A percentile compares a stretch with the other conserved stretches of the same genome.
Evolutionary conservation across 2,888 invertebrate species (phyloP).

Genomic region (Caenorhabditis afra): DNA sequence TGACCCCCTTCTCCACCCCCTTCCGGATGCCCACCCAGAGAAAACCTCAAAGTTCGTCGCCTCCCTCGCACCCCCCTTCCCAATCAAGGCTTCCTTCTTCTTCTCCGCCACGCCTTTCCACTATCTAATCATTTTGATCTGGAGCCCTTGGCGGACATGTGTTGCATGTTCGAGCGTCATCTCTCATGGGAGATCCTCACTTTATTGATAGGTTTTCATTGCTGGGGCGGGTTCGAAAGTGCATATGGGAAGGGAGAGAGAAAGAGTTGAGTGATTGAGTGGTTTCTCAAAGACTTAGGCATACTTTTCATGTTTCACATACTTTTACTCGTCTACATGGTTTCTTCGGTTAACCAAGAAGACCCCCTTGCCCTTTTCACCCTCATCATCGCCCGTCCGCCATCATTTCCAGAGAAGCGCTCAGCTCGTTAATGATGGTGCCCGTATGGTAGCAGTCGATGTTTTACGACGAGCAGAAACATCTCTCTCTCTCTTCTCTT

Average conservation of each 20-base stretch:
- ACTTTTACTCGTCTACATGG: neutral
- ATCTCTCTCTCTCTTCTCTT: slow-evolving; percentile 11
- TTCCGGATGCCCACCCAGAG: slow-evolving; percentile 2
- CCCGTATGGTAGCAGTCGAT: slow-evolving; percentile 54
- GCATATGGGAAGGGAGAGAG: slow-evolving; percentile 32
- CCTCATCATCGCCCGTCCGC: neutral
- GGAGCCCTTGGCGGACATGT: slow-evolving; percentile 26
- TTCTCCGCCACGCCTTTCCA: neutral
- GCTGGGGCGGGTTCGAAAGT: slow-evolving; percentile 38
- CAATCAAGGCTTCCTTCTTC: slow-evolving; percentile 20
- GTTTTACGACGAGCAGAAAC: slow-evolving; percentile 41
- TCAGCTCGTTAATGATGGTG: slow-evolving; percentile 49
- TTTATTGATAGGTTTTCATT: slow-evolving; percentile 56
- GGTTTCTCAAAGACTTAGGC: slow-evolving; percentile 14
- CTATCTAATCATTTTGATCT: slow-evolving; percentile 50
- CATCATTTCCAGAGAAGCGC: slow-evolving; percentile 6
- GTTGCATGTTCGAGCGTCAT: slow-evolving; percentile 42
- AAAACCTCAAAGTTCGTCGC: slow-evolving; percentile 35
- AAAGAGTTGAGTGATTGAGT: slow-evolving; percentile 51
- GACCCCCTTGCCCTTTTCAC: slow-evolving; percentile 5
- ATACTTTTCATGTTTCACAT: slow-evolving; percentile 33
- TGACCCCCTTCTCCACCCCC: neutral
- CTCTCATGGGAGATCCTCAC: slow-evolving; percentile 43
- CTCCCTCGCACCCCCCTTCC: slow-evolving; percentile 29
- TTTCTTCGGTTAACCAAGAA: neutral